A percentile compares a stretch with the other conserved stretches of the same genome.
Evolutionary conservation across 2,113 vertebrate genomes (phyloP).

Genomic region (Burhinus bistriatus): DNA sequence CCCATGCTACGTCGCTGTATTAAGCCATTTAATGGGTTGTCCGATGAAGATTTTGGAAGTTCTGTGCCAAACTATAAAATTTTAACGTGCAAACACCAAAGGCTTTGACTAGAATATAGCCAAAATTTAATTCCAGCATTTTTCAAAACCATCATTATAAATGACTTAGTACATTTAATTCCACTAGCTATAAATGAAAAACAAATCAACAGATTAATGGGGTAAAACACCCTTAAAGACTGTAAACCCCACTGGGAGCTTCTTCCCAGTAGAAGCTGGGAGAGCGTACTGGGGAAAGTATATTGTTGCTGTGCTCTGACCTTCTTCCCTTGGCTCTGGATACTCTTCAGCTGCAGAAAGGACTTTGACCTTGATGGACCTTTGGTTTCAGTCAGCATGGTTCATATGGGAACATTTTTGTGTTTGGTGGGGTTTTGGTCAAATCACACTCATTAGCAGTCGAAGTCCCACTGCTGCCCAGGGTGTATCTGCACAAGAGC

Average conservation of each 20-base stretch:
- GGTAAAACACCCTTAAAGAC: not conserved
- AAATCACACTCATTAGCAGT: not conserved
- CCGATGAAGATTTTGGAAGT: not conserved
- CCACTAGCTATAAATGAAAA: not conserved
- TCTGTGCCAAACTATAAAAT: not conserved
- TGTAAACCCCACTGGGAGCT: not conserved
- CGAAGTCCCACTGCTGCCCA: not conserved
- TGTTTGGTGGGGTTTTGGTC: not conserved
- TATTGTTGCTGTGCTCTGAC: not conserved
- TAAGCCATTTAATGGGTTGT: not conserved
- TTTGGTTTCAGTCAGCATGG: not conserved
- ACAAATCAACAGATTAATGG: not conserved
- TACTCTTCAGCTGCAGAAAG: not conserved
- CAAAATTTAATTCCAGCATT: not conserved
- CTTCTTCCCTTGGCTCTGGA: not conserved
- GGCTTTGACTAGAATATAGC: not conserved
- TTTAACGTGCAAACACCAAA: not conserved
- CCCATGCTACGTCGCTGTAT: fast-evolving
- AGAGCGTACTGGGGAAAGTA: not conserved
- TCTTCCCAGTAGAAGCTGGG: not conserved
- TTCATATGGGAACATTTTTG: not conserved
- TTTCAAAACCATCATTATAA: not conserved
- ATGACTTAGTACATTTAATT: not conserved
- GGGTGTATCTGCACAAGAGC: not conserved
- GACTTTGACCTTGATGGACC: not conserved